Evolutionary conservation across 2,113 vertebrate species (phyloP), one percentile per base, ranked within the genome.

Genomic region (Agelaius tricolor): DNA sequence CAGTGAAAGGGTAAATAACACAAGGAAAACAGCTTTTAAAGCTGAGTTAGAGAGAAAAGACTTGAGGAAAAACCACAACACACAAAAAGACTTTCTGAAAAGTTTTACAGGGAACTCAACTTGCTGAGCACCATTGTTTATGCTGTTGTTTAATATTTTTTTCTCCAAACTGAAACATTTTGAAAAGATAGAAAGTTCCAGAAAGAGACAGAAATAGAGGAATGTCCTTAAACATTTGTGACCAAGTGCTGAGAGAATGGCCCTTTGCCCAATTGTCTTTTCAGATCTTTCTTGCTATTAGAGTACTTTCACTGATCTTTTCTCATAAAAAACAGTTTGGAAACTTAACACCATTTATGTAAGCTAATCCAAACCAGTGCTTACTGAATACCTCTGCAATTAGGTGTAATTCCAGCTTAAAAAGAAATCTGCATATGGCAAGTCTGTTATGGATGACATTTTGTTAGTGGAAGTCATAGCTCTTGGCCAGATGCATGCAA

Each of bases 351-450:
- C 37, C 13, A 46, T 59, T 47, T n/a, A 37, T 23, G 31, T 26
- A 58, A 81, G 4, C 30, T 52, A 81, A 73, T 63, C 24, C n/a
- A 79, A 76, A 73, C 6, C 21, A 49, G 11, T 15, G 2, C 46
- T 89, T 41, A 47, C 6, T 46, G 54, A 84, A 66, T 52, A 52
- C 3, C 11, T 66, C 74, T 67, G 43, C 47, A 86, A 49, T 51
- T 49, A 28, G 30, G 49, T 44, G 13, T 21, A 82, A 72, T 83
- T 61, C 21, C 46, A 33, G 28, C 35, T 22, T 19, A 46, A 77
- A 82, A 19, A 33, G 35, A 33, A 4, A 15, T 35, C 37, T 68
- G 26, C 9, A 3, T 26, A 9, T 20, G 15, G 18, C 0, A 0
- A 67, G 21, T 37, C 31, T 55, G 28, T 24, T 41, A 37, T 2